These are phyloP conservation scores for Microcebus griseorufus DNA, from an alignment of 2,113 vertebrate genomes.

Conservation along the genomic window DNA sequence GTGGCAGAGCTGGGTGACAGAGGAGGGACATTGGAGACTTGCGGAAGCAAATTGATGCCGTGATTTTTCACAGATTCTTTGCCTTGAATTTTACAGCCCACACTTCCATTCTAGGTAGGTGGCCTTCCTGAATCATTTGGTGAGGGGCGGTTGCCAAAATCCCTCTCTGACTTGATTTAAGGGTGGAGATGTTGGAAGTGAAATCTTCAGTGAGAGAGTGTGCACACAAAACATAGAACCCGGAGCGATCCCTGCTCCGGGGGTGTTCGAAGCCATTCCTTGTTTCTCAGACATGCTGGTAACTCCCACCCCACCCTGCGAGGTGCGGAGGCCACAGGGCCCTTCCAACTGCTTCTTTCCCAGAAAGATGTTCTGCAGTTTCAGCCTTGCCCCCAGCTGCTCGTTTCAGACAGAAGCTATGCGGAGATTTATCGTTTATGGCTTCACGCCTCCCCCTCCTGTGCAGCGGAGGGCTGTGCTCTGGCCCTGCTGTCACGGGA, in stretches of 20 bases:
- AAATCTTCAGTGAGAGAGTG: too few relatives aligned
- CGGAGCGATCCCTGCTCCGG: neutral
- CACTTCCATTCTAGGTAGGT: too few relatives aligned
- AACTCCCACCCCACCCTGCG: rapidly evolving
- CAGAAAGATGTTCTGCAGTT: neutral
- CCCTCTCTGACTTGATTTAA: too few relatives aligned
- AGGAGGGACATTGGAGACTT: neutral
- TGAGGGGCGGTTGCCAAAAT: rapidly evolving
- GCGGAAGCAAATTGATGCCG: too few relatives aligned
- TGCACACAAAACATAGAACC: too few relatives aligned
- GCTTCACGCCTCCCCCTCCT: neutral
- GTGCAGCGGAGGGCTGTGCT: neutral
- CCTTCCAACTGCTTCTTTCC: neutral
- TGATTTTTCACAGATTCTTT: neutral
- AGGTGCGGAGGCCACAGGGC: rapidly evolving
- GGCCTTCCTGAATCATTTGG: neutral
- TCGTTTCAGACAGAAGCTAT: neutral
- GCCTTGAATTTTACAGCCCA: rapidly evolving
- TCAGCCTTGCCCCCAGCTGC: neutral
- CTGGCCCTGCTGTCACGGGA: neutral
- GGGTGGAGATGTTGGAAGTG: rapidly evolving
- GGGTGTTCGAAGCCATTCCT: rapidly evolving
- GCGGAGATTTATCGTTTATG: too few relatives aligned
- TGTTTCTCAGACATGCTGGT: neutral
- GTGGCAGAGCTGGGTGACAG: too few relatives aligned